These are phyloP conservation scores for Trichomycterus rosablanca DNA, from an alignment of 2,113 vertebrate species.

Conservation along the genomic window DNA sequence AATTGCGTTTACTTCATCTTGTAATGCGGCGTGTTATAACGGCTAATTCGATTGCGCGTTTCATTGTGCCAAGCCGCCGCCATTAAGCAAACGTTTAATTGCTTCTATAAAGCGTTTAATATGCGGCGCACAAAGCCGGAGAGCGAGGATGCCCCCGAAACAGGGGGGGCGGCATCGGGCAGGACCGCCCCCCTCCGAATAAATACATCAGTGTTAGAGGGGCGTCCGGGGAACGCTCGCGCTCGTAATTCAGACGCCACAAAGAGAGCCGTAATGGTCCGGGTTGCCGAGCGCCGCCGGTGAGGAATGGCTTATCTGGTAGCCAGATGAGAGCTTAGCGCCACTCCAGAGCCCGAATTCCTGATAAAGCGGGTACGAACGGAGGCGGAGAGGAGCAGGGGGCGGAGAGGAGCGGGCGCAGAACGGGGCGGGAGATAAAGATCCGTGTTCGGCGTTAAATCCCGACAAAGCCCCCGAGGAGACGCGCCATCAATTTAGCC, in stretches of 20 bases:
- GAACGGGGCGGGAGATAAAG: conserved; percentile 57
- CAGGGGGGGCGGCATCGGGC: conserved; percentile 66
- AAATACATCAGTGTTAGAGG: conserved; percentile 88
- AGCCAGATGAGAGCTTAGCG: conserved; percentile 75
- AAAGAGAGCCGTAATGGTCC: background rate
- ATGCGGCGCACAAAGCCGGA: conserved; percentile 86
- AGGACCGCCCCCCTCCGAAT: conserved; percentile 74
- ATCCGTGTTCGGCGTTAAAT: conserved; percentile 71
- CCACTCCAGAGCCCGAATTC: conserved; percentile 74
- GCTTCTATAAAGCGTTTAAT: conserved; percentile 97
- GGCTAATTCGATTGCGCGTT: conserved; percentile 93
- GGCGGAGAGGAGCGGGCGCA: conserved; percentile 56
- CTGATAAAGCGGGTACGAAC: conserved; percentile 73
- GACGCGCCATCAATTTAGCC: conserved; percentile 91
- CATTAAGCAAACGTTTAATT: conserved; percentile 98
- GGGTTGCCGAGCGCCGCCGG: conserved; percentile 50
- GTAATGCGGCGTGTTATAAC: conserved; percentile 89
- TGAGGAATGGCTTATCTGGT: conserved; percentile 80
- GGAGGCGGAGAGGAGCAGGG: conserved; percentile 43
- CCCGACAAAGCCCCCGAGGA: conserved; percentile 73
- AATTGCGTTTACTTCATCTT: conserved; percentile 97
- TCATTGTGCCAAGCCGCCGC: conserved; percentile 89
- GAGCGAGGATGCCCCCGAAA: conserved; percentile 80
- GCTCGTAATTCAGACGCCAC: background rate
- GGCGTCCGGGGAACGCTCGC: conserved; percentile 76